phyloP scores from a whole-genome alignment of 2,797 vertebrate species.

The Typhlichthys eigenmanni region DNA sequence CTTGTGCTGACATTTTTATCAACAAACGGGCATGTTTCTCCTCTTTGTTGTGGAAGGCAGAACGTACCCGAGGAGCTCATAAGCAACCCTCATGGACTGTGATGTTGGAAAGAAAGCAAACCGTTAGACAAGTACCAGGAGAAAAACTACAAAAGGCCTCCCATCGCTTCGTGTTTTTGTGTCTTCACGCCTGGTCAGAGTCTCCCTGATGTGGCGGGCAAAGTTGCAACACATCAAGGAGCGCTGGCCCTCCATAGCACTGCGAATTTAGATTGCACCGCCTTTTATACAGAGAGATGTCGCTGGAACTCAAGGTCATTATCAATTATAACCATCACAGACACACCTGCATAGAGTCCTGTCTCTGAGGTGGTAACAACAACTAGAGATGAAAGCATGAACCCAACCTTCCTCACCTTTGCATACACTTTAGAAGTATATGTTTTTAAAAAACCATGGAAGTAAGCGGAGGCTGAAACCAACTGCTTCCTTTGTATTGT shows the following conservation, averaged over 20 bases:
- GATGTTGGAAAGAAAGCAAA: constrained; percentile 43
- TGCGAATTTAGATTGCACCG: too few species aligned
- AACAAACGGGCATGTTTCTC: constrained; percentile 53
- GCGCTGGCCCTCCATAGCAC: constrained; percentile 41
- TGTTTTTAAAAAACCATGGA: not conserved
- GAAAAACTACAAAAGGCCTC: constrained; percentile 49
- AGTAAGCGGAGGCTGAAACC: too few species aligned
- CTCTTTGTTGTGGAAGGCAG: constrained; percentile 64
- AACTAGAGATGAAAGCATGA: constrained; percentile 2
- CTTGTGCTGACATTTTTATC: constrained; percentile 45
- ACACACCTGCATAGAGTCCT: not conserved
- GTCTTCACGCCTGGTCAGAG: constrained; percentile 50
- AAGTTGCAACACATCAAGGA: constrained; percentile 61
- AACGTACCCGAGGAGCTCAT: constrained; percentile 49
- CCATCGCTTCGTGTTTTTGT: constrained; percentile 48
- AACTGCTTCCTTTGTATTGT: too few species aligned
- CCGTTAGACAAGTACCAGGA: constrained; percentile 52
- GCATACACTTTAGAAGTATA: too few species aligned
- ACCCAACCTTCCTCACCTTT: not conserved
- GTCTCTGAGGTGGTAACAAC: not conserved
- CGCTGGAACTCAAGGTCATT: not conserved
- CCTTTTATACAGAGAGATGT: constrained; percentile 12
- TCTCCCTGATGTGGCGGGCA: constrained; percentile 34
- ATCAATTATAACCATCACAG: constrained; percentile 10
- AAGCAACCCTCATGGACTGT: constrained; percentile 48